Base-by-base conservation (phyloP, 37 sponge, comb jelly and placozoan species). In the Crambe crambe region DNA sequence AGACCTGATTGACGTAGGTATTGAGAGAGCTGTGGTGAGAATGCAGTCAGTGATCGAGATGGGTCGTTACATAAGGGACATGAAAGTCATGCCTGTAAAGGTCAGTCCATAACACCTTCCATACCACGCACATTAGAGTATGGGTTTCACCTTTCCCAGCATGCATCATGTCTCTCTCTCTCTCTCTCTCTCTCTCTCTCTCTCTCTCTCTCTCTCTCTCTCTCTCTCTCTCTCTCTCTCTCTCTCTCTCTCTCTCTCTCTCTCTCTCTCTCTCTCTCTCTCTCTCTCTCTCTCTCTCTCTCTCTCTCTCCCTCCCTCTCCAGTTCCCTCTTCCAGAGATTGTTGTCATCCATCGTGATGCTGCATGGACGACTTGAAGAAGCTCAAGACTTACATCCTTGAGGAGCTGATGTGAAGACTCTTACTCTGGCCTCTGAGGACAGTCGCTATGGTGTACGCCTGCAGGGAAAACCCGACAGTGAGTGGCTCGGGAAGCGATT, bases 21-120 rank as follows among this genome's bases (percentile, higher is more conserved):
- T 98, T 36, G 98, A 98, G 61, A 32, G 76, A 0, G 80, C 89
- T 5, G 94, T 98, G 57, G 58, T 88, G 23, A 73, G 56, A 8
- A 95, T 98, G 96, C 98, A 98, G 86, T 30, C 81, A 42, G 98
- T 95, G 34, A 93, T 98, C 60, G 98, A 98, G 44, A 78, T 93
- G 44, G 96, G 87, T 8, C 77, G 98, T 20, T 89, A 88, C 26
- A 77, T 98, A 20, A 78, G 98, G 44, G 98, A 98, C 68, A 71
- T 85, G 56, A 95, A 93, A 51, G 91, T 92, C 42, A 60, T 98
- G 6, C 98, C 98, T 18, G 68, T 90, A 34, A 98, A 98, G 80
- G 97, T 95, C n/a, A 34, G 32, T 60, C 62, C 76, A 32, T 12
- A 31, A 58, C 39, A 12, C 60, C n/a, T 37, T 31, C 34, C 42